phyloP scores from a whole-genome alignment of 2,797 vertebrate genomes.

The Vipera ursinii region DNA sequence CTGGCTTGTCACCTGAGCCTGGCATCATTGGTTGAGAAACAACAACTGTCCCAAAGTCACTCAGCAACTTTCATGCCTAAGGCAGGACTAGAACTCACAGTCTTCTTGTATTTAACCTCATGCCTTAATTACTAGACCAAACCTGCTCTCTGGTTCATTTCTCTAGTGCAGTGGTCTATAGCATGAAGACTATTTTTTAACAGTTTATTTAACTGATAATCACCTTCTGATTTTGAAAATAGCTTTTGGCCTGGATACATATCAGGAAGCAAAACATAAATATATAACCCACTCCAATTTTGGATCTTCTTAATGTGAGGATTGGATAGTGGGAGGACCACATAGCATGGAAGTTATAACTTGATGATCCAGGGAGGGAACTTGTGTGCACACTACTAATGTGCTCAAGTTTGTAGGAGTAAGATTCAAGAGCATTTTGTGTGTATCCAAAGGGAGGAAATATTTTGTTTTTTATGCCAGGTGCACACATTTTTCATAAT shows the following conservation, averaged over 20 bases:
- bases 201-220: neutral
- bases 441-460: neutral
- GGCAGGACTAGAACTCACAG: neutral
- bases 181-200: neutral
- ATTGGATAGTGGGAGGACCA: neutral
- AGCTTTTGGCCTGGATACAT: neutral
- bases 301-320: neutral
- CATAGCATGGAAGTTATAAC: neutral
- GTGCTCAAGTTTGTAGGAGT: neutral
- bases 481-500: neutral
- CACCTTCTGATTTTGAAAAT: neutral
- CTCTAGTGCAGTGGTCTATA: neutral
- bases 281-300: neutral
- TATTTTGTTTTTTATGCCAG: neutral
- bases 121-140: neutral
- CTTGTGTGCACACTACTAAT: neutral
- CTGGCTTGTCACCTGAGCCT: neutral
- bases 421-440: neutral
- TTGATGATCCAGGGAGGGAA: neutral
- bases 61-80: neutral
- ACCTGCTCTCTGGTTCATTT: neutral
- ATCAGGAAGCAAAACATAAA: neutral
- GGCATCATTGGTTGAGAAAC: neutral
- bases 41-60: neutral
- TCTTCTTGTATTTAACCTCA: neutral